These are phyloP conservation scores for Drosophila pruinosa DNA, from an alignment of 1,140 invertebrate genomes.

Conservation along the genomic window DNA sequence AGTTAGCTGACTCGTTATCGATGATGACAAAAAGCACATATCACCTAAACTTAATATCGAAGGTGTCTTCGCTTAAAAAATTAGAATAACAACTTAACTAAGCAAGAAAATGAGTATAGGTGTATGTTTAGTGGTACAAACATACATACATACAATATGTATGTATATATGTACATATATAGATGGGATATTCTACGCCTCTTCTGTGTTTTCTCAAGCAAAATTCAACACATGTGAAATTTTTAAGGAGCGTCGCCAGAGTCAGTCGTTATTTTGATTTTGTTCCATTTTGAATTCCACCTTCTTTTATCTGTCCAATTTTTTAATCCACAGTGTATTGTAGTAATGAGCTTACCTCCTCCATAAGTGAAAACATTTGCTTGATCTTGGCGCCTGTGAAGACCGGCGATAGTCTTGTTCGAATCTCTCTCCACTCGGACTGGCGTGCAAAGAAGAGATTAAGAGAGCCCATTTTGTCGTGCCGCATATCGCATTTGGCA, in stretches of 20 bases:
- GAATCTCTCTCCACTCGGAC: slow-evolving; percentile 84
- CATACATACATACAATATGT: too few relatives aligned
- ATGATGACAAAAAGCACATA: not conserved
- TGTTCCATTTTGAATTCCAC: too few relatives aligned
- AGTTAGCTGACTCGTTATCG: slow-evolving; percentile 2
- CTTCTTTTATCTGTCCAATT: too few relatives aligned
- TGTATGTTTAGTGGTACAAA: too few relatives aligned
- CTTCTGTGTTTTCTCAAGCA: too few relatives aligned
- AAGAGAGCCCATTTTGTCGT: slow-evolving; percentile 73
- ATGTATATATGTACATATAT: too few relatives aligned
- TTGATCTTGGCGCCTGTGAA: slow-evolving; percentile 85
- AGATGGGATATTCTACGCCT: too few relatives aligned
- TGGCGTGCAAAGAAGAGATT: slow-evolving; percentile 75
- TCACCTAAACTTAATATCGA: not conserved
- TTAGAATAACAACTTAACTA: too few relatives aligned
- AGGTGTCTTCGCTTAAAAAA: not conserved
- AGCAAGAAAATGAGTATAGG: too few relatives aligned
- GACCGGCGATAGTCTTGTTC: slow-evolving; percentile 84
- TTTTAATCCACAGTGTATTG: slow-evolving; percentile 25
- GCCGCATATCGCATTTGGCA: slow-evolving; percentile 64
- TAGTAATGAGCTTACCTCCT: slow-evolving; percentile 66
- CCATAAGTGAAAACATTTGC: slow-evolving; percentile 84
- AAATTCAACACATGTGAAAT: too few relatives aligned
- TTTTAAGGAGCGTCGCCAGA: too few relatives aligned
- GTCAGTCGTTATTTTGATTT: too few relatives aligned